Evolutionary conservation across 2,888 invertebrate species (phyloP), one percentile per base, ranked within the genome.

Genomic region (Meloe dianella): DNA sequence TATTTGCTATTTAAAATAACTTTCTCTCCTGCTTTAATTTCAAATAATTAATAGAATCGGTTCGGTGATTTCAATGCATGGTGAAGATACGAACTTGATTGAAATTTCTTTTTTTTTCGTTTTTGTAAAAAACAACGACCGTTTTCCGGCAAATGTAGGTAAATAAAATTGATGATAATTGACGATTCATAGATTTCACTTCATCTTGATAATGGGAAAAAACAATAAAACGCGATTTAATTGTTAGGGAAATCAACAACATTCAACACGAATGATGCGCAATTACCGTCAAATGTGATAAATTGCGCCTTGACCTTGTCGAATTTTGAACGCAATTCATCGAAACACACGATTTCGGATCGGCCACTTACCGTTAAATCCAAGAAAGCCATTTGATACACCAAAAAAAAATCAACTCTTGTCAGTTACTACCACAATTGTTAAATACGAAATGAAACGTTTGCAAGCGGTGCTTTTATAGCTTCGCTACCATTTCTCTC

Each of bases 401-500:
- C 9, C 20, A n/a, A 35, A 3, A 35, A 41, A n/a, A 7, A 35
- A 17, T 20, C 20, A 47, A 22, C 20, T 9, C 20, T 47, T 47
- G 47, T 47, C 47, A 9, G 20, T 47, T 47, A 47, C 20, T 47
- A 22, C 12, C 10, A 51, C 51, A 51, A 51, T 41, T 51, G 20
- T 51, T 51, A 51, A 51, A 51, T 51, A 2, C 51, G 51, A 51
- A 10, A 51, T 20, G 12, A 51, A 51, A 22, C 2, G 24, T 51
- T 41, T 17, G 10, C 12, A 51, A 22, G 8, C 12, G 5, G 2
- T 51, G 51, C 51, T 51, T 51, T 51, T 51, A 51, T 51, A 51
- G 22, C 24, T 51, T 51, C 12, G 22, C 51, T 51, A 51, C 51
- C 22, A 51, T 51, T 51, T 51, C 51, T 51, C 51, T 22, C 51